A percentile compares a stretch with the other conserved stretches of the same genome.
These are phyloP conservation scores for Spinus pinus DNA, from an alignment of 2,797 vertebrate genomes.

Conservation along the genomic window DNA sequence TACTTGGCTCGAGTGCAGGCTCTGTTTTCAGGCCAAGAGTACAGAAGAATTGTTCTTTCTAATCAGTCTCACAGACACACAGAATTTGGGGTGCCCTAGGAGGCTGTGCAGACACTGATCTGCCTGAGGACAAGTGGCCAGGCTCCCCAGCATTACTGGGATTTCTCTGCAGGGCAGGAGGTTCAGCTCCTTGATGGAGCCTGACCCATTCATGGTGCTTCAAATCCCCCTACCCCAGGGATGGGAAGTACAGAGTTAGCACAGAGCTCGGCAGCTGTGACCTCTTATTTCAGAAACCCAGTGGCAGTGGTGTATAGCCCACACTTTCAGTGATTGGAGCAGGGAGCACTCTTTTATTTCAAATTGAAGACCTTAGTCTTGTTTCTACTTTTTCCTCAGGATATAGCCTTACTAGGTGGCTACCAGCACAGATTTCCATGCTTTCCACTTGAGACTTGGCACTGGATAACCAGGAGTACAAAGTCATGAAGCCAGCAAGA, in stretches of 20 bases:
- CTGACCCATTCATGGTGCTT: neutral
- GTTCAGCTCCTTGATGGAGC: neutral
- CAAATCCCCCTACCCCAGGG: neutral
- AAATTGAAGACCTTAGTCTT: neutral
- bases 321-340: neutral
- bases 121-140: accelerated
- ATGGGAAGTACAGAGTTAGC: neutral
- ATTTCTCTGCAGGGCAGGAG: neutral
- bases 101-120: neutral
- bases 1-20: neutral
- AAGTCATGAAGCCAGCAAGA: neutral
- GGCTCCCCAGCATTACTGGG: neutral
- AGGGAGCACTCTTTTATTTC: neutral
- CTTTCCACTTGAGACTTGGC: neutral
- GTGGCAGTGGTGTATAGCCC: neutral
- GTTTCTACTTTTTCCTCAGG: neutral
- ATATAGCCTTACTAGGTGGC: neutral
- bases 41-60: neutral
- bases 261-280: neutral
- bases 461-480: neutral
- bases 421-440: neutral
- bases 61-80: neutral
- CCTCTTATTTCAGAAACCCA: neutral
- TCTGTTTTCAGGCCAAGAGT: neutral
- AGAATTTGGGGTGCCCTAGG: neutral